phyloP scores from a whole-genome alignment of 1,140 invertebrate genomes.

The Neodiprion fabricii region DNA sequence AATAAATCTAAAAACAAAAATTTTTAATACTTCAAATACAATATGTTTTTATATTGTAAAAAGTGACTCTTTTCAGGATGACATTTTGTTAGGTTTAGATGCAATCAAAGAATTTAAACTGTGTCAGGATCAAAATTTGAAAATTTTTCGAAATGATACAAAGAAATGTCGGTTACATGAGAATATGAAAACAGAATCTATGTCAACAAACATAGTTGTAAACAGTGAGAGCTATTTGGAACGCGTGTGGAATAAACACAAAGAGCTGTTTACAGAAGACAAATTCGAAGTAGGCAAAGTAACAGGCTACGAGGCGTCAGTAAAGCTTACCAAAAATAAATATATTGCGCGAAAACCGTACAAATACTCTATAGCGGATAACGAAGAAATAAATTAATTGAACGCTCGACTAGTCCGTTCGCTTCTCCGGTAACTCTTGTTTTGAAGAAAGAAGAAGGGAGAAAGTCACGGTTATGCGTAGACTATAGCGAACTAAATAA shows the following conservation, averaged over 20 bases:
- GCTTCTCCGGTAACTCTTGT: slow-evolving; percentile 26
- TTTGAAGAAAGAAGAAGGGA: slow-evolving; percentile 30
- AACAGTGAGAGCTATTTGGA: slow-evolving; percentile 6
- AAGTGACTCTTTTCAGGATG: slow-evolving; percentile 24
- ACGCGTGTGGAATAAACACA: slow-evolving; percentile 16
- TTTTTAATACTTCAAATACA: slow-evolving; percentile 21
- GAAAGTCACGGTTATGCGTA: slow-evolving; percentile 34
- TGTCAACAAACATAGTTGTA: background rate
- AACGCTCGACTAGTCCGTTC: slow-evolving; percentile 22
- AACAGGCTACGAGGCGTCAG: slow-evolving; percentile 23
- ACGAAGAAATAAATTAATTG: slow-evolving; percentile 26
- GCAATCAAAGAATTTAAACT: slow-evolving; percentile 30
- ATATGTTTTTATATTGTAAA: slow-evolving; percentile 23
- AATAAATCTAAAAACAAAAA: slow-evolving; percentile 23
- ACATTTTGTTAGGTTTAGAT: slow-evolving; percentile 31
- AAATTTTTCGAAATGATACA: slow-evolving; percentile 22
- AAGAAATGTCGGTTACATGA: background rate
- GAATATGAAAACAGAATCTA: background rate
- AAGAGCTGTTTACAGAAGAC: slow-evolving; percentile 15
- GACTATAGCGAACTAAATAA: slow-evolving; percentile 39
- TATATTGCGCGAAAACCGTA: slow-evolving; percentile 31
- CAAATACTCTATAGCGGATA: slow-evolving; percentile 26
- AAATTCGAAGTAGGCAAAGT: slow-evolving; percentile 25
- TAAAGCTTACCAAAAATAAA: slow-evolving; percentile 29
- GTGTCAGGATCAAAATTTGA: slow-evolving; percentile 27